Evolutionary conservation across 2,113 vertebrate genomes (phyloP).

Genomic region (Gallinago undulata): DNA sequence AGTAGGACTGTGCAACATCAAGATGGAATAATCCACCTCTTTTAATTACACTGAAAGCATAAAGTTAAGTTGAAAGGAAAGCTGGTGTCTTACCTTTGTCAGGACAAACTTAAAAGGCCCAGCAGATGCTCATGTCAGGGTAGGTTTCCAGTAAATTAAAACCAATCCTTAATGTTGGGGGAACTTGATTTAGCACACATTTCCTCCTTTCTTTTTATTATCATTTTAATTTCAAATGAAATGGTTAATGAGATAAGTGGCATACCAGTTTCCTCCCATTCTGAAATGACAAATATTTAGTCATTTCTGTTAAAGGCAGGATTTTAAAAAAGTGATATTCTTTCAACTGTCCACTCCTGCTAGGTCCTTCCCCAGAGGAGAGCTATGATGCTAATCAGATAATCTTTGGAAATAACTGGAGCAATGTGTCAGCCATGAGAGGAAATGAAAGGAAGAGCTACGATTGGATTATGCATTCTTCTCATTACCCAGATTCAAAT

Average conservation of each 20-base stretch:
- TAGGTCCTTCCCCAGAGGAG: neutral
- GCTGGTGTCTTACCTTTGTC: neutral
- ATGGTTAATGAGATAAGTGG: neutral
- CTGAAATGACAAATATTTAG: neutral
- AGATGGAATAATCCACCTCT: neutral
- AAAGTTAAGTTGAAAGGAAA: neutral
- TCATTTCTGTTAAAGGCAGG: neutral
- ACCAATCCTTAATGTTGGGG: neutral
- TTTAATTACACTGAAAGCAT: neutral
- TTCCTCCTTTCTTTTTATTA: neutral
- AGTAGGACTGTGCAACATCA: neutral
- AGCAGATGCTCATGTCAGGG: neutral
- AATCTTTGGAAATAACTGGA: conserved; percentile 38
- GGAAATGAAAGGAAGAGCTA: neutral
- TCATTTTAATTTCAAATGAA: neutral
- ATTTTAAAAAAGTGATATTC: neutral
- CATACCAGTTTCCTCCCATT: neutral
- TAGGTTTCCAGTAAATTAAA: neutral
- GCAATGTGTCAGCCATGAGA: neutral
- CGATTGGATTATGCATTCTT: conserved; percentile 36
- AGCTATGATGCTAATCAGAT: neutral
- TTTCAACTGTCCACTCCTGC: neutral
- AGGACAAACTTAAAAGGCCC: neutral
- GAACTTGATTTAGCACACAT: neutral
- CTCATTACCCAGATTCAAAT: conserved; percentile 28